Percentiles rank a stretch among this genome's conserved stretches.
phyloP scores from a whole-genome alignment of 1,140 invertebrate genomes.

The Eurosta solidaginis region DNA sequence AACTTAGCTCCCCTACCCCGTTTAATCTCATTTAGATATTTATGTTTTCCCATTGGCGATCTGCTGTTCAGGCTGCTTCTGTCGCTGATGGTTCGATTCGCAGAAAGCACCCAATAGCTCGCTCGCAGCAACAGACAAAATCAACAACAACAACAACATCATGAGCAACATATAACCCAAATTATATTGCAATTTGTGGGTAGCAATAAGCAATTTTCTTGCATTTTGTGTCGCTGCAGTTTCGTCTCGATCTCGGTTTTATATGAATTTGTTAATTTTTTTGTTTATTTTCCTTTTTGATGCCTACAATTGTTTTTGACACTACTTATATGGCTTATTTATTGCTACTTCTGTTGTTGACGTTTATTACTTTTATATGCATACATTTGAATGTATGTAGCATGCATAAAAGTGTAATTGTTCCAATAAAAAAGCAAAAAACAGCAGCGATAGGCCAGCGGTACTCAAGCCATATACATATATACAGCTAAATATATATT shows the following conservation, averaged over 20 bases:
- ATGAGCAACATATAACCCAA: background rate
- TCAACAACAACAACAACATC: background rate
- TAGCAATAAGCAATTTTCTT: slow-evolving; percentile 2
- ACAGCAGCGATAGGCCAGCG: background rate
- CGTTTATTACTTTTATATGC: background rate
- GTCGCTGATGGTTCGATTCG: background rate
- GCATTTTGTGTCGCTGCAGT: background rate
- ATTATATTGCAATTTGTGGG: slow-evolving; percentile 17
- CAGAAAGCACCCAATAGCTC: background rate
- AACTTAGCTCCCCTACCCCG: background rate
- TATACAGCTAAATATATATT: background rate
- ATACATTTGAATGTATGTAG: background rate
- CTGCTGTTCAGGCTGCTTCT: background rate
- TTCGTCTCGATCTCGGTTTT: background rate
- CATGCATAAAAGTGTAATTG: slow-evolving; percentile 23
- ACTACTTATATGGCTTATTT: background rate
- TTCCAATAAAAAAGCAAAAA: too few relatives aligned
- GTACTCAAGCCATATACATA: background rate
- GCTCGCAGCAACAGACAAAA: background rate
- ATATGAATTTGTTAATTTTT: too few relatives aligned
- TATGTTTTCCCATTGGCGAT: background rate
- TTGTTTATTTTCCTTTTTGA: background rate
- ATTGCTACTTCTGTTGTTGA: slow-evolving; percentile 7
- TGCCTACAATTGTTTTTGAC: background rate
- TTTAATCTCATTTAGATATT: background rate